Evolutionary conservation across 1,140 invertebrate genomes (phyloP), one percentile per base, ranked within the genome.

Genomic region (Drosophila oshimai): DNA sequence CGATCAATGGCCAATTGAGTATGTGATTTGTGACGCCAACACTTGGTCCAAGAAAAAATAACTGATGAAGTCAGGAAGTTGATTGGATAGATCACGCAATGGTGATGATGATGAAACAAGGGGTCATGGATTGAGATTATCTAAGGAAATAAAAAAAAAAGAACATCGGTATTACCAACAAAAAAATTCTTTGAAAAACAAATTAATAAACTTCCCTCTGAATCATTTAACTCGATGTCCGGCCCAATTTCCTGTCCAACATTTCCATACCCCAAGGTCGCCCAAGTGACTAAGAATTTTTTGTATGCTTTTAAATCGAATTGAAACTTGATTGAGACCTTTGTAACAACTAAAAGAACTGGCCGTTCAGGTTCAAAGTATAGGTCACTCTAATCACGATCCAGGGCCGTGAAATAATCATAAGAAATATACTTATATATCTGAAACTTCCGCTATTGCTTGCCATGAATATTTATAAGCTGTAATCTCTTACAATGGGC

Each of bases 381-480:
- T 65, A 60, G 61, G 61, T 65, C 61, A 49, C 57, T 64, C 57
- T 64, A 65, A 65, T 65, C 58, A 65, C 18, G 2, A 37, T 22
- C 61, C 61, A 65, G n/a, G 61, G 61, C 4, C 61, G 17, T 17
- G 18, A 57, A 28, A 18, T 39, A 9, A 55, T 29, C 28, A 46
- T 20, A 31, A 34, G 10, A n/a, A 9, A 10, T 29, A 15, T 7
- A 37, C 7, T 17, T 15, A 13, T 13, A 12, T 20, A 20, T 9
- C 1, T 13, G 7, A 33, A 2, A 64, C 58, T 65, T 65, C 61
- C 61, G 61, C 18, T 12, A n/a, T 10, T 18, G 18, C n/a, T 22
- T 50, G 12, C 20, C 42, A 50, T 65, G 42, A 65, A 65, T 50
- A 39, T 26, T 26, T 9, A 39, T 24, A n/a, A n/a, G 26, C 15